Base-by-base conservation (phyloP, 2,888 invertebrate species). In the Parnassius mnemosyne region DNA sequence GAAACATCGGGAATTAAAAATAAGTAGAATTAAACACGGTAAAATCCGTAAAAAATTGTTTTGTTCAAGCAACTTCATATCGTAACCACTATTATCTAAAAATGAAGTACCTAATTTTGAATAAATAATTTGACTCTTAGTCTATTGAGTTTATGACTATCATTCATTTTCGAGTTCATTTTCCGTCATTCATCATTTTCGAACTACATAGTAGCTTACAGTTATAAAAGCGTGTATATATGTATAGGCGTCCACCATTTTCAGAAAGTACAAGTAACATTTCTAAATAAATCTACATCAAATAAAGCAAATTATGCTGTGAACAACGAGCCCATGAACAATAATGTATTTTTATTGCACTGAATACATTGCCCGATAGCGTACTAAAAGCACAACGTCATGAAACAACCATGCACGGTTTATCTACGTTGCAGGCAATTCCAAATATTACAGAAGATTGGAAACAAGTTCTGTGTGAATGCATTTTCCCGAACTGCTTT, bases 351-450 rank as follows among this genome's bases (percentile, higher is more conserved):
- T 46, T 44, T 52, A 58, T 58, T 52, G 52, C 46, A 20, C 44
- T 5, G n/a, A 58, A 58, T 46, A 58, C n/a, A 58, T 52, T 44
- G 51, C 9, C n/a, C 10, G 43, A 43, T 58, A 46, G 58, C 58
- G 58, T 58, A 53, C 34, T 12, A 10, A 49, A 49, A 34, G 34
- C 11, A 10, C 10, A 9, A 10, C 43, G 20, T 20, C 49, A 41
- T 11, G 7, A 5, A 57, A 11, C 13, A 10, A 5, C 16, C 49
- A 10, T 16, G 47, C 49, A 13, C 52, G 41, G 11, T 53, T 34
- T 41, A 53, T 34, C 41, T 53, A n/a, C 34, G 9, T 9, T 11
- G 25, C 41, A 34, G 10, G 11, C 12, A 9, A 49, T 49, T 49
- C 13, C 0, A 49, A 49, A 13, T 13, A 49, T 49, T 5, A 47